Percentiles rank a stretch among this genome's conserved stretches.
phyloP scores from a whole-genome alignment of 2,113 vertebrate species.

The Hepsetus odoe region DNA sequence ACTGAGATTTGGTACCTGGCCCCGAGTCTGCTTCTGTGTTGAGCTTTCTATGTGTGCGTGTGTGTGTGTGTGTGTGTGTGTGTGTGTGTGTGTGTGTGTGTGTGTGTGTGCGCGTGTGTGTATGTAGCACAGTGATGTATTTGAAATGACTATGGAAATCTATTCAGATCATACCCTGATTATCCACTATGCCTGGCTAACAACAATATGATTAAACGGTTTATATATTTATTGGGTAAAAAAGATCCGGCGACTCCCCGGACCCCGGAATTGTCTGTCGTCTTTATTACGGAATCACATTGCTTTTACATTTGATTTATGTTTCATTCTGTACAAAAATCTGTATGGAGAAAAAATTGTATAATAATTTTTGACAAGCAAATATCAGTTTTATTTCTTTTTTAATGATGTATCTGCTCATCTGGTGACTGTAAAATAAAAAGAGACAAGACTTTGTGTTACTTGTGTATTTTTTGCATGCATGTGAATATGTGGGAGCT shows the following conservation, averaged over 20 bases:
- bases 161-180: constrained; percentile 68
- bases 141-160: constrained; percentile 70
- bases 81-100: constrained; percentile 33
- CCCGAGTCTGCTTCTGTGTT: constrained; percentile 69
- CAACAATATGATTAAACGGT: constrained; percentile 75
- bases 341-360: constrained; percentile 78
- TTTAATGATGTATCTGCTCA: constrained; percentile 78
- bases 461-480: constrained; percentile 10
- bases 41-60: constrained; percentile 65
- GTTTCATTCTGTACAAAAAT: constrained; percentile 77
- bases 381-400: constrained; percentile 76
- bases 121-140: constrained; percentile 65
- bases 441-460: constrained; percentile 39
- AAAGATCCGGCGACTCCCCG: constrained; percentile 57
- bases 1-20: constrained; percentile 71
- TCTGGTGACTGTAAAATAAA: constrained; percentile 80
- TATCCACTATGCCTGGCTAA: constrained; percentile 66
- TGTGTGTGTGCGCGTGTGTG: constrained; percentile 47
- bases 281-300: constrained; percentile 64
- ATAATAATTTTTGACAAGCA: constrained; percentile 76
- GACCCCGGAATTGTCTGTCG: constrained; percentile 60
- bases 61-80: constrained; percentile 44
- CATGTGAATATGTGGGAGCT: constrained; percentile 13
- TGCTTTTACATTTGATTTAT: constrained; percentile 67
- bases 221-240: constrained; percentile 78